Evolutionary conservation across 2,888 invertebrate genomes (phyloP).

Genomic region (Acanthosepion lycidas): DNA sequence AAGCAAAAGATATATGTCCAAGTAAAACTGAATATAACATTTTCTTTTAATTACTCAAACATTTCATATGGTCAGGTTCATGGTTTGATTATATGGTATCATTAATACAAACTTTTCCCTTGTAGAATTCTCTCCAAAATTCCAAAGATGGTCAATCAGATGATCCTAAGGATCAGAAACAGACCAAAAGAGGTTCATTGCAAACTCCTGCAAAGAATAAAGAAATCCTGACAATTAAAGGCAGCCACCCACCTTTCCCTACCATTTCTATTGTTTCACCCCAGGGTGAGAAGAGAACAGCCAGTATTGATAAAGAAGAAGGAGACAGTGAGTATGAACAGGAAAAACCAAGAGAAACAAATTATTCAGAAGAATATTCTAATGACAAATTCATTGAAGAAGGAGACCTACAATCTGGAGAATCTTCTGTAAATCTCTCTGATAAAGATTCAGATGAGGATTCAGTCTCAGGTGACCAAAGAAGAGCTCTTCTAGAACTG

Average conservation of each 20-base stretch:
- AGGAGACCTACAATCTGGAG: slow-evolving; percentile 60
- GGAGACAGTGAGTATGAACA: slow-evolving; percentile 49
- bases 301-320: slow-evolving; percentile 50
- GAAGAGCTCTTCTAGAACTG: slow-evolving; percentile 67
- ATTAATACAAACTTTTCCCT: background rate
- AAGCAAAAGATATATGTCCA: no score
- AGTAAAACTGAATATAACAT: no score
- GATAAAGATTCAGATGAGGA: slow-evolving; percentile 54
- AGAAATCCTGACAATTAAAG: background rate
- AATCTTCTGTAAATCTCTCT: slow-evolving; percentile 1
- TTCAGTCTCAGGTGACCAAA: slow-evolving; percentile 68
- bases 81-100: no score
- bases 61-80: no score
- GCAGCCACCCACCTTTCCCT: background rate
- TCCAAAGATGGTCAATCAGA: background rate
- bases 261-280: background rate
- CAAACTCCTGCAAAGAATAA: background rate
- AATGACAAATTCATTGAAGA: slow-evolving; percentile 57
- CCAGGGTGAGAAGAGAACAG: background rate
- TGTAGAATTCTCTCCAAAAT: background rate
- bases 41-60: no score
- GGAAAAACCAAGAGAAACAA: slow-evolving; percentile 51
- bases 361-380: slow-evolving; percentile 47
- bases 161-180: background rate
- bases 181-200: background rate